These are phyloP conservation scores for Coranthus polyacanthus DNA, from an alignment of 2,797 vertebrate species.

Conservation along the genomic window DNA sequence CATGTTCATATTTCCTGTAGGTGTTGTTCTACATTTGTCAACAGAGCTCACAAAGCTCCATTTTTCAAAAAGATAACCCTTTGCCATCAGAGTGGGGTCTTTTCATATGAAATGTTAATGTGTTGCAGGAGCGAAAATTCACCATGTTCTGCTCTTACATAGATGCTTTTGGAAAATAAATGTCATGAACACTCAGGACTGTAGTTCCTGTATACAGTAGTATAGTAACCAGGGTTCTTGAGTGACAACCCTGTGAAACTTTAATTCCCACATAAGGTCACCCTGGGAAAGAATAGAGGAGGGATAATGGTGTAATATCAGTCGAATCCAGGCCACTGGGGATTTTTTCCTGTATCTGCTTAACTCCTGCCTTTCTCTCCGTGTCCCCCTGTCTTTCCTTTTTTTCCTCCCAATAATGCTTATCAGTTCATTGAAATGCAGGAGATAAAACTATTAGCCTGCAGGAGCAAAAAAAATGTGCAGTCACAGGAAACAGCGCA, in stretches of 20 bases:
- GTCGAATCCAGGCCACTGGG: constrained; percentile 42
- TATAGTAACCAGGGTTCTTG: constrained; percentile 26
- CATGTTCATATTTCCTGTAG: constrained; percentile 32
- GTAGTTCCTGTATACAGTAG: not conserved
- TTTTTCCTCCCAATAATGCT: constrained; percentile 30
- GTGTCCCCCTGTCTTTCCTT: constrained; percentile 29
- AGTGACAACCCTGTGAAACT: constrained; percentile 38
- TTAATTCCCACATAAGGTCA: constrained; percentile 55
- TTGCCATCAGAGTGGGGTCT: not conserved
- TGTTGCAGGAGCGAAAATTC: constrained; percentile 1
- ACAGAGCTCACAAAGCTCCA: constrained; percentile 33
- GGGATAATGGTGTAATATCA: constrained; percentile 56
- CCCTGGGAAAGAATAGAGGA: constrained; percentile 15
- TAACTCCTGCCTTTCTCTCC: constrained; percentile 31
- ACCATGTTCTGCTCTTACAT: not conserved
- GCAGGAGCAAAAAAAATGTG: constrained; percentile 9
- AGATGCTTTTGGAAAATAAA: constrained; percentile 9
- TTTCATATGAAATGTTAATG: constrained; percentile 19
- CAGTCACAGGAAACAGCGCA: not conserved
- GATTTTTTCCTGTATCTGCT: constrained; percentile 41
- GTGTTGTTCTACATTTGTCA: constrained; percentile 45
- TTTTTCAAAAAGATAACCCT: constrained; percentile 14
- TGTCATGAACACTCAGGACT: not conserved
- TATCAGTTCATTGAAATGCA: constrained; percentile 40
- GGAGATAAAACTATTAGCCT: constrained; percentile 44